Conservation (phyloP, 2,888 invertebrate species). For the Oligia strigilis region DNA sequence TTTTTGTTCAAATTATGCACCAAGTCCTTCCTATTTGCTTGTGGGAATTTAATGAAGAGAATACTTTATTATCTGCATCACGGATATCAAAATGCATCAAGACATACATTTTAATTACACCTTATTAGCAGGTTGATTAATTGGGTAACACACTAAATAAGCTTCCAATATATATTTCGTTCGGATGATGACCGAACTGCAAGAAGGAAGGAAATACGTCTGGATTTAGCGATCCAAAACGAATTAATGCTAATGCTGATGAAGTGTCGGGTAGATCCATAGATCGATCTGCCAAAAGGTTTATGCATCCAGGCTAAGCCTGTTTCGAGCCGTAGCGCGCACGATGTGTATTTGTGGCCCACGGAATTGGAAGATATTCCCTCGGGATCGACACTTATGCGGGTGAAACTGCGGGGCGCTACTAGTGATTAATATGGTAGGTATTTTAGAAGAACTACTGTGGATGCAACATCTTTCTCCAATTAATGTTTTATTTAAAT, state of each 20-base stretch:
- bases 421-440: not conserved
- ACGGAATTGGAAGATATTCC: not conserved
- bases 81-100: not conserved
- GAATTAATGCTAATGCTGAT: not conserved
- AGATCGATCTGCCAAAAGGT: conserved; percentile 1
- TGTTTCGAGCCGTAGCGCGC: not conserved
- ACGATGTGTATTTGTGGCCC: not conserved
- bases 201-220: conserved; percentile 5
- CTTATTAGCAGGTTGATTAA: conserved; percentile 19
- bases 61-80: conserved; percentile 6
- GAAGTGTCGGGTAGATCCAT: not conserved
- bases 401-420: too few relatives aligned
- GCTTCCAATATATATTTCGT: conserved; percentile 3
- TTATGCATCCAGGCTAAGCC: not conserved
- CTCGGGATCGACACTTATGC: too few relatives aligned
- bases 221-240: not conserved
- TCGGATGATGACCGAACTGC: not conserved
- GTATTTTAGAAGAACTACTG: not conserved
- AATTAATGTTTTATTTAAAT: not conserved
- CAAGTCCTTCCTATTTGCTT: too few relatives aligned
- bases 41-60: conserved; percentile 7
- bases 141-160: conserved; percentile 16
- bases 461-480: not conserved
- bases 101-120: conserved; percentile 2
- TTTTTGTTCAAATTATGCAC: too few relatives aligned